Evolutionary conservation across 1,140 invertebrate species (phyloP).

Genomic region (Belonocnema kinseyi): DNA sequence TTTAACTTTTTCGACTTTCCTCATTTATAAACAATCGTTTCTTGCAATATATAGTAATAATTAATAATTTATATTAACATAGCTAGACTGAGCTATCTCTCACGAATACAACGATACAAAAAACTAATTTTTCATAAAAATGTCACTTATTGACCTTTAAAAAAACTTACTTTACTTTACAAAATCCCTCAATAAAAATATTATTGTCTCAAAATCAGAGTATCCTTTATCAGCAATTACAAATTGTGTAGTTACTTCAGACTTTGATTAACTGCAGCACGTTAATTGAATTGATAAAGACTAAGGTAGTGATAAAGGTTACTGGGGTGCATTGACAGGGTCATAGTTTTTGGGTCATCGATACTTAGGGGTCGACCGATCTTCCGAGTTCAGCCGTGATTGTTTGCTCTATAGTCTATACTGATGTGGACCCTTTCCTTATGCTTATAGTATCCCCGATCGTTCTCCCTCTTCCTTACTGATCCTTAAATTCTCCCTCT

Average conservation of each 20-base stretch:
- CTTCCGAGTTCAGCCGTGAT: background rate
- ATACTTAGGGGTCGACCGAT: background rate
- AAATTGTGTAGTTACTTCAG: background rate
- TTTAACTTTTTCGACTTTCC: too few species aligned
- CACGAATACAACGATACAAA: too few species aligned
- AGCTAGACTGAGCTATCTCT: too few species aligned
- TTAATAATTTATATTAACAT: too few species aligned
- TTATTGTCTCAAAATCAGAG: too few species aligned
- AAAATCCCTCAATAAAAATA: too few species aligned
- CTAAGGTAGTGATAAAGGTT: background rate
- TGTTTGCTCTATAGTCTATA: constrained; percentile 8
- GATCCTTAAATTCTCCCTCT: background rate
- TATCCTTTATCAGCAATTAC: background rate
- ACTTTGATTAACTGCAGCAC: background rate
- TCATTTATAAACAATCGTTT: too few species aligned
- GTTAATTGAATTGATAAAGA: constrained; percentile 9
- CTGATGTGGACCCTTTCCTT: constrained; percentile 6
- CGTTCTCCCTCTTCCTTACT: background rate
- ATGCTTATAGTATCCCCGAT: background rate
- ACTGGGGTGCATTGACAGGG: constrained; percentile 15
- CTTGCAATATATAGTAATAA: too few species aligned
- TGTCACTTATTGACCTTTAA: too few species aligned
- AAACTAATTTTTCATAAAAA: too few species aligned
- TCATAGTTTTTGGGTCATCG: constrained; percentile 1
- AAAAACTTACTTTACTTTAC: too few species aligned